Evolutionary conservation across 2,113 vertebrate species (phyloP).

Genomic region (Oncorhynchus nerka): DNA sequence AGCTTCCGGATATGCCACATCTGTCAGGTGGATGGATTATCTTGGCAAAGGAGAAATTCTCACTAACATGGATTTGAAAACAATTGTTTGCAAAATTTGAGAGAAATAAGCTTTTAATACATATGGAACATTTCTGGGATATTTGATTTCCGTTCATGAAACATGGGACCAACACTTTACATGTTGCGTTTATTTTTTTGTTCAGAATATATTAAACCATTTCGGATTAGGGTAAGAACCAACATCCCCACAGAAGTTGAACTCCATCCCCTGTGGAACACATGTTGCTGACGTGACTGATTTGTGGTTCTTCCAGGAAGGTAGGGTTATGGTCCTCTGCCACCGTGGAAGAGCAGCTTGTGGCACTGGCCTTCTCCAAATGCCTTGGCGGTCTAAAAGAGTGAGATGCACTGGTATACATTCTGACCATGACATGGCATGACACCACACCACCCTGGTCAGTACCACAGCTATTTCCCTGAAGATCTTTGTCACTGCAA

Average conservation of each 20-base stretch:
- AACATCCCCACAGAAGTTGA: neutral
- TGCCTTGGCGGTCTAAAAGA: constrained; percentile 10
- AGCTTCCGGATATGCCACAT: too few species aligned
- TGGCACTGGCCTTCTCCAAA: neutral
- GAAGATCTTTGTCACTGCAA: neutral
- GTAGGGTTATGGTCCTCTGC: neutral
- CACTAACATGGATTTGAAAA: too few species aligned
- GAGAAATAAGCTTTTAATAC: too few species aligned
- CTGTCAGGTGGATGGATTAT: too few species aligned
- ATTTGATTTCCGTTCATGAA: too few species aligned
- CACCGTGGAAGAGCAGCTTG: neutral
- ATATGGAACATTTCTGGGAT: too few species aligned
- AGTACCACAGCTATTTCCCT: neutral
- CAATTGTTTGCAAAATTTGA: too few species aligned
- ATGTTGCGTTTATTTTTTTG: too few species aligned
- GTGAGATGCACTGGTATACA: neutral
- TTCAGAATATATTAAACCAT: neutral
- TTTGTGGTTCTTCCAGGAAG: neutral
- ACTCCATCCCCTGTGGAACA: neutral
- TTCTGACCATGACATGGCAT: constrained; percentile 4
- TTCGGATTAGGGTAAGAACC: neutral
- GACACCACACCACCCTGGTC: neutral
- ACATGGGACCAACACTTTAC: too few species aligned
- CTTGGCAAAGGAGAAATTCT: too few species aligned
- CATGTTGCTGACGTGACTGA: neutral